Conservation (phyloP, 2,797 vertebrate species). For the Alcedo quadribrachys region DNA sequence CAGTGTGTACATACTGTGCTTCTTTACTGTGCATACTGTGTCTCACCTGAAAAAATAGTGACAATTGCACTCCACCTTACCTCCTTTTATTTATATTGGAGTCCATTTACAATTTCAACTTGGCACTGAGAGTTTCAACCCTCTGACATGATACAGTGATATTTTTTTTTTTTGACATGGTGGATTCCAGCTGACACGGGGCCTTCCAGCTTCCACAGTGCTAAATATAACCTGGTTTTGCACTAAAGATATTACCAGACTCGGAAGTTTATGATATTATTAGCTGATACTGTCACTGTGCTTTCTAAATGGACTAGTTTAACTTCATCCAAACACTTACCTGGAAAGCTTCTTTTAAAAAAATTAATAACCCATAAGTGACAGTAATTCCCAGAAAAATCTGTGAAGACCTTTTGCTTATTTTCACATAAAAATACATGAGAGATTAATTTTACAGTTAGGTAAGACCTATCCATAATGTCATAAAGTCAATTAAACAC, state of each 20-base stretch:
- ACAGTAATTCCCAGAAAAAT: constrained; percentile 17
- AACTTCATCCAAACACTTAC: not conserved
- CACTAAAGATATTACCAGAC: not conserved
- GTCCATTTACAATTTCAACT: not conserved
- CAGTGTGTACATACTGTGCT: too few relatives aligned
- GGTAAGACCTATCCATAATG: not conserved
- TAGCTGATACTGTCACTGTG: not conserved
- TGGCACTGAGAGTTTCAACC: accelerated
- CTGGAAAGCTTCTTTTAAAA: not conserved
- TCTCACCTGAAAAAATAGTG: not conserved
- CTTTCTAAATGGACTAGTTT: not conserved
- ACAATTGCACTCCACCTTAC: not conserved
- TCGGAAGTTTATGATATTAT: not conserved
- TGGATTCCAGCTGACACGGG: not conserved
- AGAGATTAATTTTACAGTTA: not conserved
- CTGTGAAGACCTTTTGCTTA: not conserved
- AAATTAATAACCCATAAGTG: not conserved
- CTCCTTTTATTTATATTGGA: accelerated
- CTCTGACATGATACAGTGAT: not conserved
- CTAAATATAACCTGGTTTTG: not conserved
- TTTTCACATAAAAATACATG: not conserved
- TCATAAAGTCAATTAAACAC: not conserved
- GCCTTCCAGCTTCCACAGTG: not conserved
- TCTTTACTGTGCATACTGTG: too few relatives aligned
- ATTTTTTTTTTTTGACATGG: not conserved